Base-by-base conservation (phyloP, 2,113 vertebrate species). In the Malurus melanocephalus region DNA sequence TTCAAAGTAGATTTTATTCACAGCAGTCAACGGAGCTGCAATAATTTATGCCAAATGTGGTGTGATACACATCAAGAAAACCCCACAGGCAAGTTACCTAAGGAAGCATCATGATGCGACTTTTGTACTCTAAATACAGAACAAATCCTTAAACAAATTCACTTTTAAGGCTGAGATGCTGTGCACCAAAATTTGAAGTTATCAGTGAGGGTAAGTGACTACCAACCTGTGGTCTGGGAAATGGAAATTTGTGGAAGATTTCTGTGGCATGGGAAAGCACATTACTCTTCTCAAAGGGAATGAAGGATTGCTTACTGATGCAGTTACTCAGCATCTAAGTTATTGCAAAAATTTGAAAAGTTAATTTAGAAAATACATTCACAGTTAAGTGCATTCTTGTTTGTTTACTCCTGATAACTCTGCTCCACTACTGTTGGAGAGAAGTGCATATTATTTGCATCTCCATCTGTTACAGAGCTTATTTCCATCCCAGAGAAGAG, bases 391-490 rank as follows among this genome's bases (percentile, higher is more conserved):
- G 14, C 7, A 21, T 40, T 87, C 32, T 40, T 80, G 16, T 12
- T 65, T 22, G 15, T 43, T 77, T 57, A 20, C n/a, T 82, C 74
- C 53, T 60, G 24, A n/a, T 73, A 49, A 51, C 43, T 33, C 27
- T 42, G 67, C 21, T 46, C 40, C 40, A 32, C 49, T 45, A 9
- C 38, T 74, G 27, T 33, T 56, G 17, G 55, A 56, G 32, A 66
- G 42, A 68, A 91, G 35, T 72, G 35, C 32, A 55, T 59, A 51
- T 33, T 64, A 94, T 95, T 96, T 96, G 91, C 89, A 94, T 95
- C 62, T 56, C 68, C 16, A 35, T 52, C 64, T 65, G 28, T 64
- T 84, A 71, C 9, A 35, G 52, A 42, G 28, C 87, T 88, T 35
- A 86, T 87, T 91, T 90, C 78, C 86, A 81, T 80, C 28, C 43